A percentile compares a stretch with the other conserved stretches of the same genome.
phyloP scores from a whole-genome alignment of 2,797 vertebrate genomes.

The Alosa sapidissima region DNA sequence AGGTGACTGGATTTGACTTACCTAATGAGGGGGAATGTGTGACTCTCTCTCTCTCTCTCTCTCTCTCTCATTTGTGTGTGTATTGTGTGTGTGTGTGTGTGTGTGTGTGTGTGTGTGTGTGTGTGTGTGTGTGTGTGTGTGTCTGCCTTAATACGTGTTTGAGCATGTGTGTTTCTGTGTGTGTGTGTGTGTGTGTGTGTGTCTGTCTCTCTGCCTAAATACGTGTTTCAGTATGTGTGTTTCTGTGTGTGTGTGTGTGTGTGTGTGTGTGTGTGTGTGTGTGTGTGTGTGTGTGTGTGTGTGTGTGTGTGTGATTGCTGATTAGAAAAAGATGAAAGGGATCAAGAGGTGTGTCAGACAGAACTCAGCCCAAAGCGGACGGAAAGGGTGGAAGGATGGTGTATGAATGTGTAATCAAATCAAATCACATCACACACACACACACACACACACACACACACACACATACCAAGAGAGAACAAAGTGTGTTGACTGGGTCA shows the following conservation, averaged over 20 bases:
- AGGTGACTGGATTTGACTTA: not conserved
- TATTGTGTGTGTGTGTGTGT: conserved; percentile 18
- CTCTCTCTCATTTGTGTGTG: not conserved
- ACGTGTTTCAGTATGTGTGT: not conserved
- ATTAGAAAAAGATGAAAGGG: not conserved
- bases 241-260: conserved; percentile 25
- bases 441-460: conserved; percentile 2
- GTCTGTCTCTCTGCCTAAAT: no score
- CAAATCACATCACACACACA: not conserved
- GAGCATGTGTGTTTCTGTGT: not conserved
- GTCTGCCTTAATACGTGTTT: not conserved
- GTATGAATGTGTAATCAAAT: not conserved
- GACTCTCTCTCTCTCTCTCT: not conserved
- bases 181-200: no score
- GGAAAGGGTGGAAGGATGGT: not conserved
- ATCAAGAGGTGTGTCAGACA: not conserved
- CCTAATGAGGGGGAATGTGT: not conserved
- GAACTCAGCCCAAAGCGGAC: not conserved
- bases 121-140: not conserved
- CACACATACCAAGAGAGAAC: not conserved
- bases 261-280: conserved; percentile 18
- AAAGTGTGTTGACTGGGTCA: not conserved
- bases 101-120: conserved; percentile 21
- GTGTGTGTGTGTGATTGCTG: not conserved
- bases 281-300: conserved; percentile 23